phyloP scores from a whole-genome alignment of 1,140 invertebrate species.

The Drosophila micromelanica region DNA sequence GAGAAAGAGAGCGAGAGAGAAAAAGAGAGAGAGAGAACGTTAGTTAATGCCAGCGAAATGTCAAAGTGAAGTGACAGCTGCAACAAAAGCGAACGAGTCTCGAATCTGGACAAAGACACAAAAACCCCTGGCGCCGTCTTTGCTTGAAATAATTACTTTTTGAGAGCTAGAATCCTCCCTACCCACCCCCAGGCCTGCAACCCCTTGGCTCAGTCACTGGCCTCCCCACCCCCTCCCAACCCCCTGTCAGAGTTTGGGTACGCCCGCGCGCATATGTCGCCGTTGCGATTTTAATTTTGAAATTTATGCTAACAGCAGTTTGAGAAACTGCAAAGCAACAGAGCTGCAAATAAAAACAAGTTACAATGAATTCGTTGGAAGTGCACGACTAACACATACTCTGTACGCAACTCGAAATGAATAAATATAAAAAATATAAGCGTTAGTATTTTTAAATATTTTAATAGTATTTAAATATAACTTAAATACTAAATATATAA shows the following conservation, averaged over 20 bases:
- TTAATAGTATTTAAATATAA: no score
- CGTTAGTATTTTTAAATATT: no score
- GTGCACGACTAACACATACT: slow-evolving; percentile 4
- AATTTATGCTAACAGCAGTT: slow-evolving; percentile 82
- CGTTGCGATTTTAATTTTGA: slow-evolving; percentile 81
- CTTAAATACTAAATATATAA: no score
- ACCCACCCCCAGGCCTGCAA: slow-evolving; percentile 18
- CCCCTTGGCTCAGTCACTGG: slow-evolving; percentile 13
- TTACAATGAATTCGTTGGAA: slow-evolving; percentile 9
- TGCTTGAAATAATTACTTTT: slow-evolving; percentile 84
- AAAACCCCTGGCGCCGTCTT: slow-evolving; percentile 61
- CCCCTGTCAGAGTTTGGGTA: neutral
- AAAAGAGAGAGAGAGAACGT: slow-evolving; percentile 22
- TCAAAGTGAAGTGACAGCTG: slow-evolving; percentile 74
- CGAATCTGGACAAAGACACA: slow-evolving; percentile 24
- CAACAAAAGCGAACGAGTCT: slow-evolving; percentile 45
- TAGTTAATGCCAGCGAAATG: slow-evolving; percentile 65
- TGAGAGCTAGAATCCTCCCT: slow-evolving; percentile 51
- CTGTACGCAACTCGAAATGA: neutral
- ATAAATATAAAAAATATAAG: no score
- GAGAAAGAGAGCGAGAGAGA: slow-evolving; percentile 17
- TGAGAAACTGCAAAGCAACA: slow-evolving; percentile 61
- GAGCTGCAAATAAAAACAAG: slow-evolving; percentile 22
- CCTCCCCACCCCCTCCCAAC: slow-evolving; percentile 10
- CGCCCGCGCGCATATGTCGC: slow-evolving; percentile 76